Evolutionary conservation across 2,113 vertebrate genomes (phyloP).

Genomic region (Zosterops borbonicus): DNA sequence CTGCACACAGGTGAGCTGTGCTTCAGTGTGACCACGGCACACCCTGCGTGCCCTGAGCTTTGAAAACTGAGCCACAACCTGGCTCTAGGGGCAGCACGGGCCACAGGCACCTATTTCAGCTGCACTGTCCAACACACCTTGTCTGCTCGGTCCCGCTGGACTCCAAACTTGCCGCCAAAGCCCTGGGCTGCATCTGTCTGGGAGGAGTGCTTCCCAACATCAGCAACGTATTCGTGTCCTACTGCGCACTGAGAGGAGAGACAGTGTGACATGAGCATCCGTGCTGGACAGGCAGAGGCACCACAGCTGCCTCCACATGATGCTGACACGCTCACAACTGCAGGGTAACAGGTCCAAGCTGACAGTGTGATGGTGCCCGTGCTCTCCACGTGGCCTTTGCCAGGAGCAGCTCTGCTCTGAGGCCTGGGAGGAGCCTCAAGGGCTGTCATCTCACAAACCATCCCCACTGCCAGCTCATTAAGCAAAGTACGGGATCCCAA

Average conservation of each 20-base stretch:
- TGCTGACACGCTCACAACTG: rapidly evolving
- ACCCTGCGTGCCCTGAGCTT: not conserved
- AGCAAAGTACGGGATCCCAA: not conserved
- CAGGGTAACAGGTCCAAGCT: rapidly evolving
- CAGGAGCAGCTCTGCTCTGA: not conserved
- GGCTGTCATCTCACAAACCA: not conserved
- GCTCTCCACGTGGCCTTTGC: not conserved
- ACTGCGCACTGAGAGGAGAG: constrained; percentile 80
- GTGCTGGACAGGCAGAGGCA: not conserved
- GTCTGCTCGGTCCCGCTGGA: constrained; percentile 89
- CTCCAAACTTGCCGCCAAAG: constrained; percentile 92
- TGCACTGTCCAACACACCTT: constrained; percentile 75
- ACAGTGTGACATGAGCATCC: not conserved
- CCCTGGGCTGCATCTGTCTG: constrained; percentile 90
- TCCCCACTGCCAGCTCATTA: not conserved
- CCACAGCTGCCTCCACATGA: rapidly evolving
- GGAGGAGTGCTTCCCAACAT: constrained; percentile 88
- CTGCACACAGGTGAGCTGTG: not conserved
- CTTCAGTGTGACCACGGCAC: rapidly evolving
- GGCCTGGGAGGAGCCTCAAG: not conserved
- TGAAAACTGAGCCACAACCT: not conserved
- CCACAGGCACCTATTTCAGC: rapidly evolving
- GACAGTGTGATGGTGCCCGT: rapidly evolving
- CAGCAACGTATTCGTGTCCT: constrained; percentile 86
- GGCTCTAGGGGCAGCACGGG: not conserved